Evolutionary conservation across 2,113 vertebrate genomes (phyloP).

Genomic region (Lipotes vexillifer): DNA sequence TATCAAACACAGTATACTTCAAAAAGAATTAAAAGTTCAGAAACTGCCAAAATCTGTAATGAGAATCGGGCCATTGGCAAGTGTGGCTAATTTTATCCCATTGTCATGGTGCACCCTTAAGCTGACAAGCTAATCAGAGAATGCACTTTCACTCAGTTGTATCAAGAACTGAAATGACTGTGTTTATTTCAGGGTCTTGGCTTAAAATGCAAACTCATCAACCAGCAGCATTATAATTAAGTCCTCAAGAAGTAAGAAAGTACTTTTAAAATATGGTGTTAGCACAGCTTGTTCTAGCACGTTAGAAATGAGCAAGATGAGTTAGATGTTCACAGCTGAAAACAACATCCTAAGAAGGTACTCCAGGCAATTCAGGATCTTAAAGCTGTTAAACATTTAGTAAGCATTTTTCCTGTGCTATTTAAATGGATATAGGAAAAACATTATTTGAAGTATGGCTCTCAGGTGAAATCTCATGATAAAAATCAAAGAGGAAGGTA

Average conservation of each 20-base stretch:
- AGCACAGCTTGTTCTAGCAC: slow-evolving; percentile 21
- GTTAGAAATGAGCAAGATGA: slow-evolving; percentile 25
- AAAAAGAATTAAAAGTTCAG: background rate
- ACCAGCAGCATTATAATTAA: slow-evolving; percentile 50
- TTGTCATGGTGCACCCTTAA: background rate
- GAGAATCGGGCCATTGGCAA: background rate
- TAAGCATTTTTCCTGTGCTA: background rate
- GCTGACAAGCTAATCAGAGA: slow-evolving; percentile 5
- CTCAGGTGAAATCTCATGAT: background rate
- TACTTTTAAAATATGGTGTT: slow-evolving; percentile 39
- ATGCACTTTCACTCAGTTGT: slow-evolving; percentile 11
- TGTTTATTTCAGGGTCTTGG: slow-evolving; percentile 65
- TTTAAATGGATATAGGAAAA: background rate
- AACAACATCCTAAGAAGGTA: background rate
- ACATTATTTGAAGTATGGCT: background rate
- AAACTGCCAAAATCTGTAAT: background rate
- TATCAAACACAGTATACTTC: background rate
- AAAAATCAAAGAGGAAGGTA: slow-evolving; percentile 1
- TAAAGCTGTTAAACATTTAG: background rate
- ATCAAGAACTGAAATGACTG: slow-evolving; percentile 44
- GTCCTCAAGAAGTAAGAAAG: slow-evolving; percentile 42
- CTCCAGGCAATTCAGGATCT: background rate
- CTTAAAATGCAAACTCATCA: slow-evolving; percentile 59
- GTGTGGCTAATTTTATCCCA: background rate
- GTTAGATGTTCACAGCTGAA: slow-evolving; percentile 16